Percentiles rank a stretch among this genome's conserved stretches.
These are phyloP conservation scores for Monochamus saltuarius DNA, from an alignment of 1,140 invertebrate species.

Conservation along the genomic window DNA sequence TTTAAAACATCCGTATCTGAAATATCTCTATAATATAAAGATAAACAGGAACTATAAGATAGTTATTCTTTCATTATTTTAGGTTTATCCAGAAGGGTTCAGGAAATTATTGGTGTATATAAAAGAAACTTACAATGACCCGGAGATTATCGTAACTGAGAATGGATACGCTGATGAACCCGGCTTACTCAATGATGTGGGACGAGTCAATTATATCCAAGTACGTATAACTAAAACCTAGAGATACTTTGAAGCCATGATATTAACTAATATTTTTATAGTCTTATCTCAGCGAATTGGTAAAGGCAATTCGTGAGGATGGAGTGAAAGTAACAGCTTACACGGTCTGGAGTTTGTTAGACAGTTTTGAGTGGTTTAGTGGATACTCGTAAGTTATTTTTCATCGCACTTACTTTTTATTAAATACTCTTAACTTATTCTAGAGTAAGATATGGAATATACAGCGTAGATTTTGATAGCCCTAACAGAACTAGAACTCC, in stretches of 20 bases:
- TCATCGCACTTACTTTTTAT: conserved; percentile 7
- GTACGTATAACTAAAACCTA: conserved; percentile 14
- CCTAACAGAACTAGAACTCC: conserved; percentile 15
- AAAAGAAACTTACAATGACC: conserved; percentile 61
- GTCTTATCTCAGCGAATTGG: conserved; percentile 18
- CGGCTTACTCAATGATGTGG: conserved; percentile 23
- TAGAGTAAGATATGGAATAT: conserved; percentile 16
- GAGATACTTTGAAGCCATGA: too few species aligned
- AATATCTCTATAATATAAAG: too few species aligned
- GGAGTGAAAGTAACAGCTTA: conserved; percentile 26
- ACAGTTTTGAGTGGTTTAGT: conserved; percentile 29
- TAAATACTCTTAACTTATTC: conserved; percentile 2
- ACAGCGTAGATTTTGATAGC: conserved; percentile 18
- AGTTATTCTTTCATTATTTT: too few species aligned
- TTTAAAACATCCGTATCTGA: too few species aligned
- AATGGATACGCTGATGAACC: conserved; percentile 62
- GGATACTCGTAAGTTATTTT: conserved; percentile 26
- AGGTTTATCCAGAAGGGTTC: conserved; percentile 49
- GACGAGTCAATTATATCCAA: conserved; percentile 27
- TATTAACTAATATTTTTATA: conserved; percentile 18
- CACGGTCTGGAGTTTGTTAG: conserved; percentile 30
- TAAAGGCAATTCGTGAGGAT: conserved; percentile 34
- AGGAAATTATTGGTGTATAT: conserved; percentile 63
- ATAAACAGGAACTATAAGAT: too few species aligned
- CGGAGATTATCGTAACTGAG: conserved; percentile 66